Base-by-base conservation (phyloP, 2,797 vertebrate species). In the Labeo calbasu region DNA sequence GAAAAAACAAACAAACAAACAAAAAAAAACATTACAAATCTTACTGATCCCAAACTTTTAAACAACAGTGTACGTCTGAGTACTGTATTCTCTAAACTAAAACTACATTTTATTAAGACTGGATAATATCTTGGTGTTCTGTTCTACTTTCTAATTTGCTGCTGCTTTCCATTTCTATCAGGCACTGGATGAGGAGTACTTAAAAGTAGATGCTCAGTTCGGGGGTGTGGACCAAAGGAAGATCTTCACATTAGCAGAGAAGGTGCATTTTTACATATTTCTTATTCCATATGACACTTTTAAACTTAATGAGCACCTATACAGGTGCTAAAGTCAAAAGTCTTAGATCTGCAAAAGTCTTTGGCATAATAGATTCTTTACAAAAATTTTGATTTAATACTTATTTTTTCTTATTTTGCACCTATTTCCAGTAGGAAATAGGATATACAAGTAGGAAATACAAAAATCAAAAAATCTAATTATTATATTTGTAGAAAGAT, bases 161-260 rank as follows among this genome's bases (percentile, higher is more conserved):
- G 32, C 50, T 0, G 32, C 32, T 36, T 19, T 84, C 28, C 55
- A 3, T 75, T 19, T 40, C 25, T n/a, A 2, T 86, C 91, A 99
- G 98, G 98, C 98, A 17, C 93, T 99, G 90, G 98, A 99, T 89
- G 98, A 99, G 92, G 97, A 99, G 21, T 97, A 99, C 87, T 93
- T 99, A 86, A 97, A 99, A 90, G 98, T 98, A 1, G 98, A 99
- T 0, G 98, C 98, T 0, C 98, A 99, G 90, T 99, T 99, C 90
- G 98, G 98, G 88, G 98, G 98, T 48, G 93, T 99, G 15, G 98
- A 99, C 88, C 98, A 99, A 93, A 97, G 98, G 91, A 99, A 99
- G 92, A 99, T 99, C 88, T 99, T 99, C 90, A 99, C 97, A 48
- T 95, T 99, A 77, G 98, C 98, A 9, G 98, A 99, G 89, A 99